A percentile compares a stretch with the other conserved stretches of the same genome.
These are phyloP conservation scores for Acrocephalus arundinaceus DNA, from an alignment of 2,113 vertebrate genomes.

Conservation along the genomic window DNA sequence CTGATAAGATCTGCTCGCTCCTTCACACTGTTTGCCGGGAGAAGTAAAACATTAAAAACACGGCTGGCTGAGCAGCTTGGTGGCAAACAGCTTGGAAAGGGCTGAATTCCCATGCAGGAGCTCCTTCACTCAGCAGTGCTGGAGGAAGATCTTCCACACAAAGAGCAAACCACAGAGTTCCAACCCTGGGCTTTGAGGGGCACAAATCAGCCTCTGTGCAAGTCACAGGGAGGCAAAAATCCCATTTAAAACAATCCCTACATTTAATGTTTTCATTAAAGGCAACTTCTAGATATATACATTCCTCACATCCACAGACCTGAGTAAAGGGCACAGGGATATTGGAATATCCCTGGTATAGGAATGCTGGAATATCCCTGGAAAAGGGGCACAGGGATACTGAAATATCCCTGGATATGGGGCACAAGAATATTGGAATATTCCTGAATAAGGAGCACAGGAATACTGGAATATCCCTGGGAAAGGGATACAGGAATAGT, in stretches of 20 bases:
- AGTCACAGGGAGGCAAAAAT: background rate
- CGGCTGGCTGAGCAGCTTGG: conserved; percentile 21
- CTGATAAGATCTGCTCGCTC: conserved; percentile 59
- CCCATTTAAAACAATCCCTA: fast-evolving
- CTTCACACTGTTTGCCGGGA: conserved; percentile 51
- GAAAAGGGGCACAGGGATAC: too few relatives aligned
- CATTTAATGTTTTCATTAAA: background rate
- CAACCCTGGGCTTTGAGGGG: background rate
- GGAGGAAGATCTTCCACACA: background rate
- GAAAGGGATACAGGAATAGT: fast-evolving
- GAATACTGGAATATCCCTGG: background rate
- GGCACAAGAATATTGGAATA: background rate
- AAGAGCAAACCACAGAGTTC: background rate
- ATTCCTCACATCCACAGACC: background rate
- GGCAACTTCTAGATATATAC: fast-evolving
- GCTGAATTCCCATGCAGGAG: background rate
- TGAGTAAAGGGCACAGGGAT: background rate
- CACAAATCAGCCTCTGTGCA: background rate
- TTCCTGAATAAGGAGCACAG: fast-evolving
- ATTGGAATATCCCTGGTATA: fast-evolving
- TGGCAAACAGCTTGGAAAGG: background rate
- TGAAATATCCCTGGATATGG: background rate
- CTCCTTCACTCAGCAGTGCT: background rate
- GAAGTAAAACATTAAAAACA: conserved; percentile 40
- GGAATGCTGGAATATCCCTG: background rate